Evolutionary conservation across 2,113 vertebrate genomes (phyloP), one percentile per base, ranked within the genome.

Genomic region (Burhinus oedicnemus): DNA sequence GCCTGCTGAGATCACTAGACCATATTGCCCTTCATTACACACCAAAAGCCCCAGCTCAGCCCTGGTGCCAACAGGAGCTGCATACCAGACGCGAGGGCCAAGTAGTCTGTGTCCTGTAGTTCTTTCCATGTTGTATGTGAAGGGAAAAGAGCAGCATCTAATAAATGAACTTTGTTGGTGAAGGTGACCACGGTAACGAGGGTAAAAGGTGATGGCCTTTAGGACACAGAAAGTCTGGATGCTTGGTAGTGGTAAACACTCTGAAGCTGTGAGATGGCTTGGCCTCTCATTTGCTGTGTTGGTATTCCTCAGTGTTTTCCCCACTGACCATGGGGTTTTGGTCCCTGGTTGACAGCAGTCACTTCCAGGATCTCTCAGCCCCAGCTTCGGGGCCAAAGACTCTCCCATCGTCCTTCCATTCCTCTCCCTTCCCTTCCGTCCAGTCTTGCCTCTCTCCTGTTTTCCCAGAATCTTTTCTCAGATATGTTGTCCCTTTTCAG

Each of bases 1-100:
- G 34, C 93, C 91, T 96, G 96, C 97, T 94, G 97, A 5, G 91
- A 95, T 68, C 93, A 19, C 91, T 34, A 23, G 87, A 93, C 54
- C 94, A 83, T 83, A 83, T 23, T 95, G 93, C 84, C 78, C 89
- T 69, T 40, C 78, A 2, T 34, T 22, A 29, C 45, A 36, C 82
- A 42, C 74, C 51, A 4, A 71, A 83, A 86, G 94, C 72, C 86
- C 57, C 78, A 9, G n/a, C 78, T 36, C 76, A 52, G 90, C 94
- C 38, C 0, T 1, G 12, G 44, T 93, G 94, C 82, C 94, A 87
- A 55, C 49, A 15, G 87, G 44, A 89, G 81, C 70, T 82, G 61
- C 93, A 60, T 83, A 69, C 89, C 81, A 94, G 89, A 74, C 85
- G 5, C 0, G 2, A 49, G 32, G 68, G 51, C 76, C 8, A 3